A percentile compares a stretch with the other conserved stretches of the same genome.
Conservation (phyloP, 2,113 vertebrate species). For the Tympanuchus pallidicinctus region DNA sequence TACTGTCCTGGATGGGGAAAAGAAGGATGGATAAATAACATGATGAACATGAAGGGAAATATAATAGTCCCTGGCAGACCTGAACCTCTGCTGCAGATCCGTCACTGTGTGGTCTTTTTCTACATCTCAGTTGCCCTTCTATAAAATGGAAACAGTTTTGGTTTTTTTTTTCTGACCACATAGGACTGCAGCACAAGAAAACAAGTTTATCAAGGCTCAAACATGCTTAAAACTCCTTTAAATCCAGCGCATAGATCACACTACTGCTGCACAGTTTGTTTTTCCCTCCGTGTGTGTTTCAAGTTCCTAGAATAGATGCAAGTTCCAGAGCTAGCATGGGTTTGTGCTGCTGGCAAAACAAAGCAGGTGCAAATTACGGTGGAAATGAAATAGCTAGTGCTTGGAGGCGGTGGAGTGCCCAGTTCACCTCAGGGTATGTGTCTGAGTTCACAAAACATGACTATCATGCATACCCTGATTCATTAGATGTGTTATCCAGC, state of each 20-base stretch:
- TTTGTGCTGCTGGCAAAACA: constrained; percentile 85
- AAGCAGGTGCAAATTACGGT: constrained; percentile 84
- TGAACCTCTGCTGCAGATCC: background rate
- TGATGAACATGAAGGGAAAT: background rate
- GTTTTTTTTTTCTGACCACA: background rate
- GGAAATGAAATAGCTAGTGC: constrained; percentile 78
- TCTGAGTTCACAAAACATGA: constrained; percentile 81
- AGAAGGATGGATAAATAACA: background rate
- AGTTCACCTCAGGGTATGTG: constrained; percentile 79
- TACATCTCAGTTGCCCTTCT: background rate
- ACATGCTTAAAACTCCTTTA: background rate
- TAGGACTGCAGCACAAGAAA: background rate
- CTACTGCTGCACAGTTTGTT: constrained; percentile 16
- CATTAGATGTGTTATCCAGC: constrained; percentile 83
- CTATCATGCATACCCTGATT: constrained; percentile 78
- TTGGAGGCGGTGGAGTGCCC: constrained; percentile 79
- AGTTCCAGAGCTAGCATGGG: constrained; percentile 78
- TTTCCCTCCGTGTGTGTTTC: constrained; percentile 57
- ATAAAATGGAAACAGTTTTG: background rate
- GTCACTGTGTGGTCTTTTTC: background rate
- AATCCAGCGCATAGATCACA: background rate
- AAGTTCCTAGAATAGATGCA: constrained; percentile 61
- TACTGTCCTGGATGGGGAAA: background rate
- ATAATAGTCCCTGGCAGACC: background rate
- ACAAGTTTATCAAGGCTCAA: background rate